Conservation (phyloP, 2,888 invertebrate species). For the Esperia sulphurella region DNA sequence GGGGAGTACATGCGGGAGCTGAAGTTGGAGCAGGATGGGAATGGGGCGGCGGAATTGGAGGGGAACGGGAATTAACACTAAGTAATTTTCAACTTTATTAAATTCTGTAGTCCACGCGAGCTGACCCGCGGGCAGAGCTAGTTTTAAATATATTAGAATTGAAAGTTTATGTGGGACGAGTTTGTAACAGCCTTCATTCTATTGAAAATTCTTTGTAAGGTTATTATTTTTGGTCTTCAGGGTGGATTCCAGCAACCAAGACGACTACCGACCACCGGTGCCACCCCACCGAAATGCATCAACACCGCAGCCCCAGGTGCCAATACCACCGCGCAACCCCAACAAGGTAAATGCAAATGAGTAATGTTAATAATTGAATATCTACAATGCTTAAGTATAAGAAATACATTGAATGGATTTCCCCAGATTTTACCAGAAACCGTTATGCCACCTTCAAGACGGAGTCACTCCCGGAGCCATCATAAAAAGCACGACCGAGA, state of each 20-base stretch:
- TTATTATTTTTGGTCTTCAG: conserved; percentile 58
- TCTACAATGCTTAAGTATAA: too few species aligned
- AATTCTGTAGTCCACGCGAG: too few species aligned
- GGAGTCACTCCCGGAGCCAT: conserved; percentile 66
- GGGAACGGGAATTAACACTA: too few species aligned
- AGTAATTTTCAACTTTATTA: too few species aligned
- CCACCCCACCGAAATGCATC: conserved; percentile 90
- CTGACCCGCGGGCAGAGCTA: too few species aligned
- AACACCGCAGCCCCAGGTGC: conserved; percentile 57
- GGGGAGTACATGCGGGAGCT: too few species aligned
- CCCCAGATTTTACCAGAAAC: conserved; percentile 71
- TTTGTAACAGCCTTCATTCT: conserved; percentile 7
- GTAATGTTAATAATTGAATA: too few species aligned
- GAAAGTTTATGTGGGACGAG: too few species aligned
- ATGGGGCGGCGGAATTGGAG: too few species aligned
- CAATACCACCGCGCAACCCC: conserved; percentile 65
- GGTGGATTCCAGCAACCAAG: conserved; percentile 60
- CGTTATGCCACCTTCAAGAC: conserved; percentile 73
- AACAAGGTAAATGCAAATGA: conserved; percentile 55
- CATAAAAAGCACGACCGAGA: conserved; percentile 71
- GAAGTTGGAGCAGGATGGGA: too few species aligned
- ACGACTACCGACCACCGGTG: conserved; percentile 91
- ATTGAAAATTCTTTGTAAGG: conserved; percentile 35
- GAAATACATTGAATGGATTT: too few species aligned
- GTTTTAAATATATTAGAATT: too few species aligned